These are phyloP conservation scores for Tetragnatha versicolor DNA, from an alignment of 1,140 invertebrate species.

Conservation along the genomic window DNA sequence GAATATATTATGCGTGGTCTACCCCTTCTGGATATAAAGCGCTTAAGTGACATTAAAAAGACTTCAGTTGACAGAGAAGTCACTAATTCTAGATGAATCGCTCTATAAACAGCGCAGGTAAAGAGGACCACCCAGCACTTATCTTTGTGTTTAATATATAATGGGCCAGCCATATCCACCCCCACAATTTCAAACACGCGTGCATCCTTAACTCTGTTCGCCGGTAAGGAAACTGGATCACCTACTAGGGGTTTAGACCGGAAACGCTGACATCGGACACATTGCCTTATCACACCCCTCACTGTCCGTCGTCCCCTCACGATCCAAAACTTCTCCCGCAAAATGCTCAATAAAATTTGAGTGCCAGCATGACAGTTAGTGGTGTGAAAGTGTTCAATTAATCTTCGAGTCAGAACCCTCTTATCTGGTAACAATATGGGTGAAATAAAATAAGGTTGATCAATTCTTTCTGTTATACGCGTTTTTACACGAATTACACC, in stretches of 20 bases:
- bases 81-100: conserved; percentile 2
- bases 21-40: conserved; percentile 1
- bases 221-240: conserved; percentile 1
- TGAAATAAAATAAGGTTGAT: background rate
- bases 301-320: background rate
- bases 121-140: conserved; percentile 6
- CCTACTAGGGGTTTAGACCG: background rate
- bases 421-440: background rate
- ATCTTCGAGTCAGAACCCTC: background rate
- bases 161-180: conserved; percentile 17
- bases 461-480: background rate
- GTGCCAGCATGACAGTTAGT: background rate
- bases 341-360: background rate
- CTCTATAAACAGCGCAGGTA: conserved; percentile 3
- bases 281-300: background rate
- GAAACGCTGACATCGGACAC: background rate
- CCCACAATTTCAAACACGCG: conserved; percentile 12
- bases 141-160: background rate
- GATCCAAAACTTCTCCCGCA: background rate
- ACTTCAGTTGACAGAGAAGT: background rate
- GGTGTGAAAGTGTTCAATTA: background rate
- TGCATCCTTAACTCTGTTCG: conserved; percentile 3
- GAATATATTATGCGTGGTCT: conserved; percentile 2
- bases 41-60: background rate
- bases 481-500: conserved; percentile 2